A percentile compares a stretch with the other conserved stretches of the same genome.
These are phyloP conservation scores for Trogon surrucura DNA, from an alignment of 2,113 vertebrate species.

Conservation along the genomic window DNA sequence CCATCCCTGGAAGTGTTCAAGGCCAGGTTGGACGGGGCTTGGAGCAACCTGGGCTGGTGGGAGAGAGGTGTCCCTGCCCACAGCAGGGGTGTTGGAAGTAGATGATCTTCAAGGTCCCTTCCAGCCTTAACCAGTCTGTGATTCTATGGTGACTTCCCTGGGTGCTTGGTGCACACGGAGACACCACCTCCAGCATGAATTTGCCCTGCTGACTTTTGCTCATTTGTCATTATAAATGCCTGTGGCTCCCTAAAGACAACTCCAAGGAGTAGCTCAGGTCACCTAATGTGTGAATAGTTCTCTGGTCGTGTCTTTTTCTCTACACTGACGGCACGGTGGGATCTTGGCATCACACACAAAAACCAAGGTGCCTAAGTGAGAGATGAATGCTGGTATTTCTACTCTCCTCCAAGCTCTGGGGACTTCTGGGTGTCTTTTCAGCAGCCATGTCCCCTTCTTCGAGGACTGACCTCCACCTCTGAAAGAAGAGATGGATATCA, in stretches of 20 bases:
- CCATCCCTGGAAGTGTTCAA: too few relatives aligned
- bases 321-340: background rate
- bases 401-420: background rate
- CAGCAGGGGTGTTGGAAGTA: too few relatives aligned
- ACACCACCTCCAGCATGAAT: background rate
- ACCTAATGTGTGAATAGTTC: background rate
- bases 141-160: background rate
- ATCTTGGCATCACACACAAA: background rate
- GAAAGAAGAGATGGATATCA: background rate
- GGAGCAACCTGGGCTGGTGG: too few relatives aligned
- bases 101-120: too few relatives aligned
- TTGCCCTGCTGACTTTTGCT: background rate
- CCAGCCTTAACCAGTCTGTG: too few relatives aligned
- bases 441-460: background rate
- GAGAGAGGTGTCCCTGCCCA: too few relatives aligned
- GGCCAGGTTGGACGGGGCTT: too few relatives aligned
- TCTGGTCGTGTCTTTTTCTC: background rate
- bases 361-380: background rate
- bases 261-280: background rate
- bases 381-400: background rate
- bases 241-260: background rate
- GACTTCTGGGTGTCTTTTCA: background rate
- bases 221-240: background rate
- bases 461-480: background rate
- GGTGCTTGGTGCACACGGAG: background rate